Conservation (phyloP, 35 echinoderm and acorn worm genomes). For the Acanthaster planci region DNA sequence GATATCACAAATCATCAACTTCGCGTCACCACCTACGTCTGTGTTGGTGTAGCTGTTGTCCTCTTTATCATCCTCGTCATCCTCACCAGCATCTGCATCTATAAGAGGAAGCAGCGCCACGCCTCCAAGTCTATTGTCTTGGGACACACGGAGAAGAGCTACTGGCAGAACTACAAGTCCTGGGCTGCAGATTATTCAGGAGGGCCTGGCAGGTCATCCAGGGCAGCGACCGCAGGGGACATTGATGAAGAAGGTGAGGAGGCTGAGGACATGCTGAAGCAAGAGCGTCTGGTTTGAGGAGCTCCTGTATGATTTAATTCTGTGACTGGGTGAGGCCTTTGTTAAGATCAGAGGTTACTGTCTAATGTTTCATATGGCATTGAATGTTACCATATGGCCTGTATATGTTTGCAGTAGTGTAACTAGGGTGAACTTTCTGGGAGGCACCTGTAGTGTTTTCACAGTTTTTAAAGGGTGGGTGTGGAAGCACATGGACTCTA, state of each 20-base stretch:
- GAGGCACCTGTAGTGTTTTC: too few species aligned
- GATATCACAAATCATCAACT: slow-evolving; percentile 27
- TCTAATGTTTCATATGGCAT: too few species aligned
- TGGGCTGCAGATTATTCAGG: slow-evolving; percentile 35
- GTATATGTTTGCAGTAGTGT: too few species aligned
- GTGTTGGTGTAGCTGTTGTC: slow-evolving; percentile 1
- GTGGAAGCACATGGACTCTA: too few species aligned
- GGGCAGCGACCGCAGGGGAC: background rate
- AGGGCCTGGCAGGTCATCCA: background rate
- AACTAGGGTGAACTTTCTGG: too few species aligned
- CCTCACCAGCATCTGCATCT: slow-evolving; percentile 28
- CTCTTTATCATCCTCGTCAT: slow-evolving; percentile 40
- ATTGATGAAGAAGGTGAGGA: slow-evolving; percentile 2
- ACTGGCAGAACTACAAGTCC: slow-evolving; percentile 56
- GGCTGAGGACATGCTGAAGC: background rate
- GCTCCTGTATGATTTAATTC: background rate
- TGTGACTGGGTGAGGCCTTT: background rate
- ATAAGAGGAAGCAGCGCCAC: slow-evolving; percentile 29
- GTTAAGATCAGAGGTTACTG: too few species aligned
- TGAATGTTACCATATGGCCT: too few species aligned
- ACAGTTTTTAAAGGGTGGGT: too few species aligned
- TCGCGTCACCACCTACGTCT: slow-evolving; percentile 32
- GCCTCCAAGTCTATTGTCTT: background rate
- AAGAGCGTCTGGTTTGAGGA: background rate
- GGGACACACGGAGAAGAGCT: slow-evolving; percentile 29